Conservation (phyloP, 2,113 vertebrate species). For the Chaenocephalus aceratus region DNA sequence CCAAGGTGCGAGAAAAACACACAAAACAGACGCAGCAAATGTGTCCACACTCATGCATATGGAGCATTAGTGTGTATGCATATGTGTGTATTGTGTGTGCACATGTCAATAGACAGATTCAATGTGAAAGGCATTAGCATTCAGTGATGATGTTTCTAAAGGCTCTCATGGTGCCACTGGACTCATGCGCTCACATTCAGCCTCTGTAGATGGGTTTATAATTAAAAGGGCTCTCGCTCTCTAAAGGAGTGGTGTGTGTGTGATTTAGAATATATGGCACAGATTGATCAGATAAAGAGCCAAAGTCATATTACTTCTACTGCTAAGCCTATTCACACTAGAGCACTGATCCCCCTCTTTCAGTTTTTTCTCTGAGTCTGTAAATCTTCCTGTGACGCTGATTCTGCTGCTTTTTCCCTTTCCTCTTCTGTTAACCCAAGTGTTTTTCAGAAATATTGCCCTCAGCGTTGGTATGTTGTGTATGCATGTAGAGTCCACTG, state of each 20-base stretch:
- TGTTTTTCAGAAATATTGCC: background rate
- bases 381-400: slow-evolving; percentile 26
- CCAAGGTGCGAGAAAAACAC: slow-evolving; percentile 58
- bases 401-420: slow-evolving; percentile 14
- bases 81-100: background rate
- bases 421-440: background rate
- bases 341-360: slow-evolving; percentile 57
- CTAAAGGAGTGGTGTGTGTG: slow-evolving; percentile 67
- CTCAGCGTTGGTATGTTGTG: background rate
- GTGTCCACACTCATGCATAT: slow-evolving; percentile 78
- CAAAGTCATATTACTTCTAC: slow-evolving; percentile 52
- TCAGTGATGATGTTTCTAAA: slow-evolving; percentile 64
- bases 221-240: slow-evolving; percentile 76
- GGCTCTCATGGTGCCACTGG: slow-evolving; percentile 54
- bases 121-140: slow-evolving; percentile 68
- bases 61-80: slow-evolving; percentile 48
- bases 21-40: slow-evolving; percentile 65
- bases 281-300: slow-evolving; percentile 74
- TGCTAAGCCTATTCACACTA: slow-evolving; percentile 73
- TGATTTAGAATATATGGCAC: slow-evolving; percentile 60
- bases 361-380: slow-evolving; percentile 34
- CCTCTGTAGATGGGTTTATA: slow-evolving; percentile 68
- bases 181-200: slow-evolving; percentile 12
- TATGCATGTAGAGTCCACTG: background rate
- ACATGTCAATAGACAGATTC: slow-evolving; percentile 43